These are phyloP conservation scores for Acanthococcus lagerstroemiae DNA, from an alignment of 2,888 invertebrate genomes.

Conservation along the genomic window DNA sequence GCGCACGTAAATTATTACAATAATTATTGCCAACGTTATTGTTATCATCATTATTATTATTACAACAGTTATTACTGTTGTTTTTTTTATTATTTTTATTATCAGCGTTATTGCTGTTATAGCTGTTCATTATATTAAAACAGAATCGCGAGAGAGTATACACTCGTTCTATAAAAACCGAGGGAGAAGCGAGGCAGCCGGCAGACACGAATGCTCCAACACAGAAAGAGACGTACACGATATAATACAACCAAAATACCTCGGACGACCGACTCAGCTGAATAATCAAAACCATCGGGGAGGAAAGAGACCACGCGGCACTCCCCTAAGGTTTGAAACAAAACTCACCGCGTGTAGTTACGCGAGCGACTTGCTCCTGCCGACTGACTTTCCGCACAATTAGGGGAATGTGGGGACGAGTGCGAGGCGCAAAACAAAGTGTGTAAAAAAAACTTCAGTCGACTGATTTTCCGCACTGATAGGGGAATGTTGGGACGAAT, in stretches of 20 bases:
- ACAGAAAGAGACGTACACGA: no score
- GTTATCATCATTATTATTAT: background rate
- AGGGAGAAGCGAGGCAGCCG: no score
- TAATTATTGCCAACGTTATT: constrained; percentile 2
- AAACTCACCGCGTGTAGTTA: background rate
- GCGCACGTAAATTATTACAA: background rate
- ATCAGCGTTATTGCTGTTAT: background rate
- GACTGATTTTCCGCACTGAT: no score
- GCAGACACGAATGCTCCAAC: no score
- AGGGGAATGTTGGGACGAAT: no score
- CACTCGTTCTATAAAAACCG: no score
- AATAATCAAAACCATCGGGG: background rate
- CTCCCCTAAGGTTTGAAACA: background rate
- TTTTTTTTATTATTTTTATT: background rate
- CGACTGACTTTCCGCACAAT: no score
- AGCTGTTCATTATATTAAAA: background rate
- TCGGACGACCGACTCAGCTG: constrained; percentile 1
- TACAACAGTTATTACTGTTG: background rate
- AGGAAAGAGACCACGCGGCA: background rate
- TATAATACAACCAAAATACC: no score
- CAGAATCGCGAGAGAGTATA: background rate
- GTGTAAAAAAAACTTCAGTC: no score
- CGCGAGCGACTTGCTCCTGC: background rate
- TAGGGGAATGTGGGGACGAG: no score
- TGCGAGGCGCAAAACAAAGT: no score